phyloP scores from a whole-genome alignment of 2,113 vertebrate species.

The Ochotona curzoniae region DNA sequence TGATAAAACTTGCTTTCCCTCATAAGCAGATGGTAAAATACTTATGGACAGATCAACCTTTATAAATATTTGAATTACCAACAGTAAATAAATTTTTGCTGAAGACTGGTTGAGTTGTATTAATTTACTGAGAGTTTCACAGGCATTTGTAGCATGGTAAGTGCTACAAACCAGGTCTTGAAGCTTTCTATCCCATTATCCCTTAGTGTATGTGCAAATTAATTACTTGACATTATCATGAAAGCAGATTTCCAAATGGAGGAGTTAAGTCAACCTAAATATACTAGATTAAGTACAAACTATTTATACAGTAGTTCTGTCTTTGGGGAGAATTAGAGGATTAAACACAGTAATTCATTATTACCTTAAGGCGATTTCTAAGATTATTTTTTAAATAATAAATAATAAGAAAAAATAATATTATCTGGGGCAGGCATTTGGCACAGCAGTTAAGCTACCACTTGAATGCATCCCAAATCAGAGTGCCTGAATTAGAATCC shows the following conservation, averaged over 20 bases:
- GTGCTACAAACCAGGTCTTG: not conserved
- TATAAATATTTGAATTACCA: not conserved
- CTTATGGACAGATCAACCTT: not conserved
- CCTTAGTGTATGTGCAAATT: not conserved
- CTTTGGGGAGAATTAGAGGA: not conserved
- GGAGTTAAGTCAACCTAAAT: not conserved
- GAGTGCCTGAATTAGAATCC: too few species aligned
- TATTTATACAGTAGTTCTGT: not conserved
- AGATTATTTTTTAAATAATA: not conserved
- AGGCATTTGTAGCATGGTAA: not conserved
- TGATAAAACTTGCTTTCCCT: conserved; percentile 32
- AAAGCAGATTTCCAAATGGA: not conserved
- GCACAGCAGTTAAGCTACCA: too few species aligned
- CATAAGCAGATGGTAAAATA: not conserved
- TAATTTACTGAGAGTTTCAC: not conserved
- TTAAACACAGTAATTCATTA: not conserved
- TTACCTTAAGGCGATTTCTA: conserved; percentile 28
- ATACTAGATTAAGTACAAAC: not conserved
- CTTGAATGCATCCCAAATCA: too few species aligned
- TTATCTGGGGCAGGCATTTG: too few species aligned
- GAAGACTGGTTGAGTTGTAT: not conserved
- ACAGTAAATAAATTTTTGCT: not conserved
- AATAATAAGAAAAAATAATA: not conserved
- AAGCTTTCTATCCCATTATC: not conserved
- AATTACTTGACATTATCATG: not conserved